These are phyloP conservation scores for Dendrolimus kikuchii DNA, from an alignment of 1,140 invertebrate genomes.

Conservation along the genomic window DNA sequence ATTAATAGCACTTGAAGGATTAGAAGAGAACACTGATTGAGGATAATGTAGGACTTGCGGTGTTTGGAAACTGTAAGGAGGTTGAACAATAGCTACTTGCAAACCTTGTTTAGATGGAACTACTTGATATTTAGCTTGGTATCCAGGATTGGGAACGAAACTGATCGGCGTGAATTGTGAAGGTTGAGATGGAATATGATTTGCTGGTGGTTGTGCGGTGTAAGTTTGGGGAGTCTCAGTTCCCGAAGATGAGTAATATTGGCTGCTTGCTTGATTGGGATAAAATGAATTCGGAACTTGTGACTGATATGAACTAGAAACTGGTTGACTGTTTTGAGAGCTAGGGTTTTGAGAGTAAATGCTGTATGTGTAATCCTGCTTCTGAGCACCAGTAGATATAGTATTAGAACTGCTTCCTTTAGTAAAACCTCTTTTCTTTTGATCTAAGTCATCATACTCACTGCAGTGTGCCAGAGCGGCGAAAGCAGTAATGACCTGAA, in stretches of 20 bases:
- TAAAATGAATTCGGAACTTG: conserved; percentile 54
- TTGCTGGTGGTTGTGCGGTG: conserved; percentile 25
- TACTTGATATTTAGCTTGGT: conserved; percentile 56
- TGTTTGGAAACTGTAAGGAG: conserved; percentile 26
- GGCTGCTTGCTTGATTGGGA: conserved; percentile 40
- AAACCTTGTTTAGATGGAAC: conserved; percentile 44
- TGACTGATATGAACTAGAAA: conserved; percentile 32
- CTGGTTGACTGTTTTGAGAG: conserved; percentile 19
- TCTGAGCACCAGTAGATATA: conserved; percentile 51
- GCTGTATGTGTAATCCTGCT: conserved; percentile 56
- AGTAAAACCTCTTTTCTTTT: conserved; percentile 54
- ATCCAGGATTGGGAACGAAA: conserved; percentile 51
- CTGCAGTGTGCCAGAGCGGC: conserved; percentile 33
- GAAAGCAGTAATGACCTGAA: conserved; percentile 52
- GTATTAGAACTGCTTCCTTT: conserved; percentile 46
- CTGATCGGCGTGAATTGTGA: conserved; percentile 55
- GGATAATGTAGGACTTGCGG: conserved; percentile 34
- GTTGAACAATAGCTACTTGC: conserved; percentile 47
- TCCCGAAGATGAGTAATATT: conserved; percentile 37
- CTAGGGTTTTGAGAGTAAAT: conserved; percentile 45
- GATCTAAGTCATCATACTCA: conserved; percentile 51
- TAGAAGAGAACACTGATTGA: conserved; percentile 32
- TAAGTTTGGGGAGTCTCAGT: conserved; percentile 19
- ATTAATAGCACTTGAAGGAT: conserved; percentile 21
- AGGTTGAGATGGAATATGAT: conserved; percentile 24